phyloP scores from a whole-genome alignment of 1,140 invertebrate species.

The Vanessa atalanta region DNA sequence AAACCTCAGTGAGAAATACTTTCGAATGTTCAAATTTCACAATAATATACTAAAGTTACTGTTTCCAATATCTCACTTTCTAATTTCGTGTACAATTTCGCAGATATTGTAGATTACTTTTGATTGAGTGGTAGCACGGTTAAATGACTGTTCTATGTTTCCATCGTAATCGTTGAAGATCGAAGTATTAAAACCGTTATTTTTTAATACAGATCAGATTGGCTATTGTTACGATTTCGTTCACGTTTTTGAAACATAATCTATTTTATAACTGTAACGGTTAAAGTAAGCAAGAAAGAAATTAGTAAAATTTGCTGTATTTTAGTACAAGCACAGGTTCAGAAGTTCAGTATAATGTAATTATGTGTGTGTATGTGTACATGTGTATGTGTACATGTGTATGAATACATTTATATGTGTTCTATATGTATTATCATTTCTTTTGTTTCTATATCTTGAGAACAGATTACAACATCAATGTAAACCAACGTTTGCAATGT shows the following conservation, averaged over 20 bases:
- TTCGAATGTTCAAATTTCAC: constrained; percentile 7
- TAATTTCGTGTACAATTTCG: constrained; percentile 19
- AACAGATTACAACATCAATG: no score
- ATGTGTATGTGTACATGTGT: no score
- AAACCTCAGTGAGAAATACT: not conserved
- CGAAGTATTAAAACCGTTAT: constrained; percentile 11
- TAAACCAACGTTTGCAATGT: no score
- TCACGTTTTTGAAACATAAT: not conserved
- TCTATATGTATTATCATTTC: no score
- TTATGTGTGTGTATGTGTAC: no score
- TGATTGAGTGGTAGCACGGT: constrained; percentile 17
- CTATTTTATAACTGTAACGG: not conserved
- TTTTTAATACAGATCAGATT: constrained; percentile 14
- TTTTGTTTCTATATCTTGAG: no score
- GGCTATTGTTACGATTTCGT: constrained; percentile 1
- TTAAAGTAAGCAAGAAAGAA: not conserved
- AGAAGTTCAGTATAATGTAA: no score
- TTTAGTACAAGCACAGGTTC: no score
- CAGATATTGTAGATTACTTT: constrained; percentile 26
- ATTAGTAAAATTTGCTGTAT: not conserved
- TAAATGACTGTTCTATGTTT: constrained; percentile 14
- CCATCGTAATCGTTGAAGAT: constrained; percentile 12
- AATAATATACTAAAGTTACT: not conserved
- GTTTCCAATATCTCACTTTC: constrained; percentile 19
- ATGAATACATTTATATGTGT: no score